Base-by-base conservation (phyloP, 2,797 vertebrate genomes). In the Limnodromus scolopaceus region DNA sequence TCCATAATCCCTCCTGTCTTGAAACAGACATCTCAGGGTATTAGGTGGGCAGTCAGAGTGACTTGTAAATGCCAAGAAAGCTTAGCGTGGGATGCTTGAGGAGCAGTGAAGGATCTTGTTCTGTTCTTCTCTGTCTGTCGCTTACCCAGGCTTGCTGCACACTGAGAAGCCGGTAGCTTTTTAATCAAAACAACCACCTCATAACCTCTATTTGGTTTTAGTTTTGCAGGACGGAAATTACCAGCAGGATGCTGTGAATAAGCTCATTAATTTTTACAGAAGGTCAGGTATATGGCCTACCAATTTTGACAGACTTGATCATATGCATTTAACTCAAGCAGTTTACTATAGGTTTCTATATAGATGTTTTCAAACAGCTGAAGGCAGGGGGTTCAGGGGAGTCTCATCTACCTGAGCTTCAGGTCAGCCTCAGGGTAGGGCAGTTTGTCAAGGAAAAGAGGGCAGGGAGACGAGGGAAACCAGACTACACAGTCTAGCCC, bases 161-260 rank as follows among this genome's bases (percentile, higher is more conserved):
- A 22, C 25, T 9, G 5, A 57, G 43, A 36, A 64, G 48, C 34
- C 23, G 4, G 16, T 68, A 39, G n/a, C n/a, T 68, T 87, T 94
- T 82, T 48, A 80, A 84, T 72, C 15, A 32, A 58, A 55, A 70
- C 46, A 64, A 48, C 36, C 17, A 55, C 55, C 79, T 96, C 79
- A 88, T 48, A 91, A 19, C 11, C 34, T 71, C 27, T 51, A 16
- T 64, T 79, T 77, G 45, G 45, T 74, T 94, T 96, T 80, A 79
- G 28, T 95, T 96, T 92, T 63, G 55, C 81, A 79, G 57, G 77
- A 77, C 38, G 16, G 13, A 87, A 49, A 49, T 88, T 84, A 68
- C 76, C 60, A 81, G n/a, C 27, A 69, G 55, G 39, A 85, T 82
- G 12, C 90, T 93, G 43, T 71, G 72, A 87, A 74, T 79, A 71